Evolutionary conservation across 2,113 vertebrate genomes (phyloP).

Genomic region (Gorilla gorilla): DNA sequence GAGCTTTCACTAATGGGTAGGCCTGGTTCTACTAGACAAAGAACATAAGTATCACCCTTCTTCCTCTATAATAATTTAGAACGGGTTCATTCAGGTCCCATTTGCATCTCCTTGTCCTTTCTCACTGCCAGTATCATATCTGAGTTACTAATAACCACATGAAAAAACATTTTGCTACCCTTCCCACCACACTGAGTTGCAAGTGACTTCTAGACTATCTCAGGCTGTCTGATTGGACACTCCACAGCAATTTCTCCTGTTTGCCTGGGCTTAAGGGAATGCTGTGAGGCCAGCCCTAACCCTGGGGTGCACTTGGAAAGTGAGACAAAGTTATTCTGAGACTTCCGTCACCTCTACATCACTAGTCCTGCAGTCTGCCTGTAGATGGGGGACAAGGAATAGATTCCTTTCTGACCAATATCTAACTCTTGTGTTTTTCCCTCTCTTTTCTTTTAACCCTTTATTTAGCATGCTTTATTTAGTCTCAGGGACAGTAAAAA

Average conservation of each 20-base stretch:
- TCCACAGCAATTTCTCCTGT: neutral
- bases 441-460: neutral
- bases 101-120: neutral
- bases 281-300: neutral
- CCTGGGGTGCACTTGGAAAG: neutral
- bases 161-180: neutral
- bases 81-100: neutral
- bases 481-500: neutral
- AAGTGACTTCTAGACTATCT: neutral
- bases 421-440: neutral
- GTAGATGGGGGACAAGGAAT: neutral
- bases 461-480: neutral
- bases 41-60: neutral
- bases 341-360: neutral
- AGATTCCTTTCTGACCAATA: neutral
- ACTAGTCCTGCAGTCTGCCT: neutral
- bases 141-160: neutral
- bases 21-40: neutral
- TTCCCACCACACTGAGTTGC: neutral
- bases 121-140: neutral
- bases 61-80: neutral
- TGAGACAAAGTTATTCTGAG: neutral
- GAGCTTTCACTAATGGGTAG: neutral
- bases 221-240: neutral
- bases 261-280: neutral